phyloP scores from a whole-genome alignment of 2,113 vertebrate genomes.

The Cepphus grylle region DNA sequence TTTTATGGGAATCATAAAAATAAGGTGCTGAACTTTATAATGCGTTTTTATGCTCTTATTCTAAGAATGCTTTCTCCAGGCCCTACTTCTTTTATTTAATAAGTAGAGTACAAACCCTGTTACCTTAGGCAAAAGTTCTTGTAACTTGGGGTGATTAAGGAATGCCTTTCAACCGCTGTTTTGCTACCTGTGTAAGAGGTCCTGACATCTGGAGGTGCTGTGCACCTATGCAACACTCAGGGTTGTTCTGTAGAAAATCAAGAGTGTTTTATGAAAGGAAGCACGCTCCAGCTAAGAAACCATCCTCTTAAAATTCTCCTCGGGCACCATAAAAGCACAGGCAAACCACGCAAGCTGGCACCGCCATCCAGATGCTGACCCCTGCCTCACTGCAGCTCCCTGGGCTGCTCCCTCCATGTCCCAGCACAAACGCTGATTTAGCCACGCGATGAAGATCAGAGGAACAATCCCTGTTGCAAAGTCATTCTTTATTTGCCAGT shows the following conservation, averaged over 20 bases:
- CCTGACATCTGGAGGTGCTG: not conserved
- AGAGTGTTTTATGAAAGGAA: not conserved
- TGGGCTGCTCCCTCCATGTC: not conserved
- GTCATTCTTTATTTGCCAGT: not conserved
- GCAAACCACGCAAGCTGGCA: not conserved
- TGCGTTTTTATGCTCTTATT: not conserved
- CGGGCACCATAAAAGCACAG: not conserved
- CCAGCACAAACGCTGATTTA: not conserved
- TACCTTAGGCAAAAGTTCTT: not conserved
- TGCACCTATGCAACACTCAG: not conserved
- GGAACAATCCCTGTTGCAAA: not conserved
- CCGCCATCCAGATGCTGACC: not conserved
- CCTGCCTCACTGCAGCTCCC: not conserved
- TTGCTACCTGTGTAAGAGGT: not conserved
- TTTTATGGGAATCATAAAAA: constrained; percentile 26
- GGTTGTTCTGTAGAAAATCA: not conserved
- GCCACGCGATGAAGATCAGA: not conserved
- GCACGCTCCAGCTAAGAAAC: not conserved
- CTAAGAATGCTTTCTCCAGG: not conserved
- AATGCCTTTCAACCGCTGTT: not conserved
- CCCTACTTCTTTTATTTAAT: not conserved
- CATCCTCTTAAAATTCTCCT: not conserved
- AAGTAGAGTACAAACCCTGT: not conserved
- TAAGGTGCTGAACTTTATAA: not conserved
- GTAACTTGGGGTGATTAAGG: not conserved